Evolutionary conservation across 1,140 invertebrate species (phyloP), one percentile per base, ranked within the genome.

Genomic region (Maniola jurtina): DNA sequence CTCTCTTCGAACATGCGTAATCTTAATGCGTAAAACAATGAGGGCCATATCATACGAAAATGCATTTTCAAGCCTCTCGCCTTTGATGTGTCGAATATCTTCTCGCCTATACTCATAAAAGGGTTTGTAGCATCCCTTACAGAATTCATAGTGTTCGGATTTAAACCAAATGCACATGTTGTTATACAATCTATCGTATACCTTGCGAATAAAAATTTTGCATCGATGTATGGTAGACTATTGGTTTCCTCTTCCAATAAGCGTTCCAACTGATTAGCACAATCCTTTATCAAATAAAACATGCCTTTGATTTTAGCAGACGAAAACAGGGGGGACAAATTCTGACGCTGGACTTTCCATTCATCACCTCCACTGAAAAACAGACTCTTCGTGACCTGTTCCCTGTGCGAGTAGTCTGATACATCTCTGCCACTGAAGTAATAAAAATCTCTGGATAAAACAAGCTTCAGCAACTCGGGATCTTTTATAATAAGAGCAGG

Each of bases 301-400:
- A 79, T 79, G 34, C 73, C 77, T 42, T 75, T 79, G 50, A 79
- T 71, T 68, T 79, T 79, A 2, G 63, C 36, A 6, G 73, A 69
- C 0, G 77, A 71, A 52, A 73, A 79, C 0, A 75, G 38, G 7
- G 75, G 72, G 0, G 69, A 71, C 5, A 79, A 47, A 54, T 77
- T 73, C n/a, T 77, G 72, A 33, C 75, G 64, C 15, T 72, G 35
- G 2, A 77, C 36, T 52, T 71, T 79, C 77, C 75, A 77, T 48
- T 61, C 38, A 48, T 79, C 69, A 11, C 74, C 77, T 9, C 66
- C 40, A 14, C 54, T 73, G 50, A 76, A 76, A 56, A 79, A 76
- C 6, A 79, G 9, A 42, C 55, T 71, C n/a, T 67, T 67, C 0
- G 74, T 75, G 5, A 71, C 52, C 0, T 60, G 33, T 42, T 76